phyloP scores from a whole-genome alignment of 1,140 invertebrate species.

The Heliconius hermathena region DNA sequence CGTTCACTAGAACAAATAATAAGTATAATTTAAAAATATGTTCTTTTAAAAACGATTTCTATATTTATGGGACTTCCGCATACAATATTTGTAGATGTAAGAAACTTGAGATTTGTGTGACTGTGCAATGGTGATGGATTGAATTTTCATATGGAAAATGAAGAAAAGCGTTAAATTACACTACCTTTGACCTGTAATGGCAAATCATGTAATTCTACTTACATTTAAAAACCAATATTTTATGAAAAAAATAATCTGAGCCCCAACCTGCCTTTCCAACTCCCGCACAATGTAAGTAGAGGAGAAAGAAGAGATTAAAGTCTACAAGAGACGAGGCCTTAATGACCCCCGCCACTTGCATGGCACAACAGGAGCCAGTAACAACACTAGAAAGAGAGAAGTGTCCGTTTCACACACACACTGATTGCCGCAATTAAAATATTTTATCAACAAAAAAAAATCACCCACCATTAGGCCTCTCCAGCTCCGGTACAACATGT shows the following conservation, averaged over 20 bases:
- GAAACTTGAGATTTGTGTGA: too few species aligned
- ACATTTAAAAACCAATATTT: too few species aligned
- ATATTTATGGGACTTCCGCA: too few species aligned
- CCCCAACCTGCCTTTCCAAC: constrained; percentile 84
- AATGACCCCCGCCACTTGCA: constrained; percentile 95
- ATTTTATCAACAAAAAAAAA: too few species aligned
- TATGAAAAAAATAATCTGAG: neutral
- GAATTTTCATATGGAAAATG: too few species aligned
- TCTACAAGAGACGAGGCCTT: constrained; percentile 80
- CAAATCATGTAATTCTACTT: too few species aligned
- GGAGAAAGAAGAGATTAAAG: constrained; percentile 89
- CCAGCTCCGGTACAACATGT: constrained; percentile 93
- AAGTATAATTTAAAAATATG: too few species aligned
- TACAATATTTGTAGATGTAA: too few species aligned
- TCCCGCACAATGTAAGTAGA: constrained; percentile 92
- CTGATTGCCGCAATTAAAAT: constrained; percentile 44
- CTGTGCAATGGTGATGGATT: too few species aligned
- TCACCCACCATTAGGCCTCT: constrained; percentile 87
- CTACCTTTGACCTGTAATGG: too few species aligned
- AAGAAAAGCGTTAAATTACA: too few species aligned
- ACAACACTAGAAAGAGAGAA: constrained; percentile 97
- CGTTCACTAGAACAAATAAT: constrained; percentile 86
- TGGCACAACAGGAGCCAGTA: constrained; percentile 95
- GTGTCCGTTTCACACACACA: constrained; percentile 98
- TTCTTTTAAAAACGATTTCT: too few species aligned